A percentile compares a stretch with the other conserved stretches of the same genome.
phyloP scores from a whole-genome alignment of 2,888 invertebrate species.

The Drosophila anomelani region DNA sequence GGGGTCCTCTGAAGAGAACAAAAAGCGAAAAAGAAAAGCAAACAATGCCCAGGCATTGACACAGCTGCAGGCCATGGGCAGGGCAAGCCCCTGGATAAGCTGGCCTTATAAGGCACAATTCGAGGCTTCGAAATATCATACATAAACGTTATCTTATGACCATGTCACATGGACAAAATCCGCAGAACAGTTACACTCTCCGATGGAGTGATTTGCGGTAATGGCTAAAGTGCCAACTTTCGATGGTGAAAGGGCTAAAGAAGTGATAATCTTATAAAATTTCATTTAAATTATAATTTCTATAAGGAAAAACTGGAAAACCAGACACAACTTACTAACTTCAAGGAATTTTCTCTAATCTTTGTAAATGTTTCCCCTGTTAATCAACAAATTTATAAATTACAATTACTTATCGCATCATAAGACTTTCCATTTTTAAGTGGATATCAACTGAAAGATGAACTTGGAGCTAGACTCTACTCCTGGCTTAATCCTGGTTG shows the following conservation, averaged over 20 bases:
- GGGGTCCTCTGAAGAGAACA: slow-evolving; percentile 8
- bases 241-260: slow-evolving; percentile 2
- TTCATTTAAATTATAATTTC: background rate
- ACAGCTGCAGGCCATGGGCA: slow-evolving; percentile 41
- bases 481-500: slow-evolving; percentile 20
- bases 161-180: slow-evolving; percentile 34
- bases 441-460: slow-evolving; percentile 1
- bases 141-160: slow-evolving; percentile 45
- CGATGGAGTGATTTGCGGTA: slow-evolving; percentile 42
- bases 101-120: slow-evolving; percentile 19
- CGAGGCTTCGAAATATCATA: slow-evolving; percentile 19
- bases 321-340: background rate
- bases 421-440: background rate
- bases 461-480: background rate
- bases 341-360: background rate
- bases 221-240: slow-evolving; percentile 5
- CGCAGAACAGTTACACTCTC: slow-evolving; percentile 67
- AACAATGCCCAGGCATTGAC: slow-evolving; percentile 44
- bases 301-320: background rate
- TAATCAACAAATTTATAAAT: background rate
- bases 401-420: background rate
- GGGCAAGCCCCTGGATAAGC: slow-evolving; percentile 39
- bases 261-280: background rate
- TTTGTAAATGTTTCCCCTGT: background rate
- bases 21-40: slow-evolving; percentile 9